Percentiles rank a stretch among this genome's conserved stretches.
These are phyloP conservation scores for Caenorhabditis becei DNA, from an alignment of 2,888 invertebrate species.

Conservation along the genomic window DNA sequence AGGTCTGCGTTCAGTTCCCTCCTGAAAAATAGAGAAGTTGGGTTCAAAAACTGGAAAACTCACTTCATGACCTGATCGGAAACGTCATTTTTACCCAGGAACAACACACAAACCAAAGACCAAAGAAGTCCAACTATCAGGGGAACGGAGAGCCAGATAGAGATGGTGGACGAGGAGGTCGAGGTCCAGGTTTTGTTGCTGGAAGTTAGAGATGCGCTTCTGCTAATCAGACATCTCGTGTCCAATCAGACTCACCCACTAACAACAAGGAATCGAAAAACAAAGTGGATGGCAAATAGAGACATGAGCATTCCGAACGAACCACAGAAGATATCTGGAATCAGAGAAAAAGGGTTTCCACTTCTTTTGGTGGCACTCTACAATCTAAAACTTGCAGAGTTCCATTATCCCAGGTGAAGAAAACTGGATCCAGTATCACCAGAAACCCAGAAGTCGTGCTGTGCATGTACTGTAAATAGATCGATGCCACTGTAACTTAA, in stretches of 20 bases:
- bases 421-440: slow-evolving; percentile 2
- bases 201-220: neutral
- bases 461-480: neutral
- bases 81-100: neutral
- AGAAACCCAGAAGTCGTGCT: slow-evolving; percentile 4
- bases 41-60: neutral
- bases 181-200: neutral
- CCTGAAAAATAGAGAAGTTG: neutral
- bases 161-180: neutral
- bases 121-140: neutral
- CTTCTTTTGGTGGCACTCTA: neutral
- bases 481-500: neutral
- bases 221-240: neutral
- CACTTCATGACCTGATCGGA: neutral
- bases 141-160: slow-evolving; percentile 5
- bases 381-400: neutral
- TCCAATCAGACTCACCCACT: neutral
- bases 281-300: slow-evolving; percentile 4
- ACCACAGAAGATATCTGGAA: slow-evolving; percentile 17
- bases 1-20: neutral
- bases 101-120: neutral
- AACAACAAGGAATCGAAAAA: slow-evolving; percentile 9
- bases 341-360: neutral
- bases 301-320: slow-evolving; percentile 16
- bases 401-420: neutral